These are phyloP conservation scores for Cosmia trapezina DNA, from an alignment of 2,888 invertebrate species.

Conservation along the genomic window DNA sequence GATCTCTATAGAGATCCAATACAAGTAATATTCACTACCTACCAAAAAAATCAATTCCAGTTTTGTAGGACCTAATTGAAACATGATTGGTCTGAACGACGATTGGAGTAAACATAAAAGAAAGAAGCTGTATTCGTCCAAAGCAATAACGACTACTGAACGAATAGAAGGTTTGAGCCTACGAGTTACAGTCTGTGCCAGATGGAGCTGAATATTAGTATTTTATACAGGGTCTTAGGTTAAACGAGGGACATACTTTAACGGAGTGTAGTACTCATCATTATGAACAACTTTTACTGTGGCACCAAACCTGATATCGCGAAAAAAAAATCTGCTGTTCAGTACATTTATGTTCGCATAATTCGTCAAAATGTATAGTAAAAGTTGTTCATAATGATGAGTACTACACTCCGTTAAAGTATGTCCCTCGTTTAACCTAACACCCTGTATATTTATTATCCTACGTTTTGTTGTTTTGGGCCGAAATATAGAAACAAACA, in stretches of 20 bases:
- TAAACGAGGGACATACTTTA: no score
- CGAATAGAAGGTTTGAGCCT: conserved; percentile 9
- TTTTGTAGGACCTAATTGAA: conserved; percentile 11
- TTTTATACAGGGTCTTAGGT: no score
- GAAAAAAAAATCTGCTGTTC: no score
- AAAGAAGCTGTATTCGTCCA: conserved; percentile 2
- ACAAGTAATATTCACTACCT: background rate
- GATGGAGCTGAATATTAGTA: conserved; percentile 27
- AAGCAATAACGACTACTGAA: conserved; percentile 14
- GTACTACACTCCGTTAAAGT: no score
- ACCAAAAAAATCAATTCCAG: conserved; percentile 17
- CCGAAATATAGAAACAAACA: background rate
- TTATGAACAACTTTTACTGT: no score
- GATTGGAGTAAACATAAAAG: conserved; percentile 9
- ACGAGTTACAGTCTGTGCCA: conserved; percentile 10
- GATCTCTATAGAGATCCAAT: conserved; percentile 1
- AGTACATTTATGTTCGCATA: no score
- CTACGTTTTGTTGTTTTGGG: background rate
- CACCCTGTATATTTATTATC: no score
- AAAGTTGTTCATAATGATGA: no score
- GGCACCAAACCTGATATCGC: no score
- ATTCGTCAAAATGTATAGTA: no score
- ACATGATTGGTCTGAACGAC: conserved; percentile 13
- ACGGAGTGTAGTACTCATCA: no score
- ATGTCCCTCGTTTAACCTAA: no score